phyloP scores from a whole-genome alignment of 2,113 vertebrate species.

The Calidris pygmaea region DNA sequence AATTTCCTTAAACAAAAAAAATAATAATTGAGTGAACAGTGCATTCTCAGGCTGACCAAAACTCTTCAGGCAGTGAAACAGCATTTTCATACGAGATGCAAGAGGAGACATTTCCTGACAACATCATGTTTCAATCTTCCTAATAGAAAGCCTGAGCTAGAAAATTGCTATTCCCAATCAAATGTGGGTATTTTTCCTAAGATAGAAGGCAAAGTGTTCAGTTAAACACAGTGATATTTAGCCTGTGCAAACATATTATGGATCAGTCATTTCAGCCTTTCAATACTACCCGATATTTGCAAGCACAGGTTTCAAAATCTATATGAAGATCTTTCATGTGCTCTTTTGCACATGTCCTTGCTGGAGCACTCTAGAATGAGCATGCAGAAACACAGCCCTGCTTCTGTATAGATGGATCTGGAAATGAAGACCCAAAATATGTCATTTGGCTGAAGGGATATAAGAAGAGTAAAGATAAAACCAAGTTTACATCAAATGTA shows the following conservation, averaged over 20 bases:
- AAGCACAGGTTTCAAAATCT: not conserved
- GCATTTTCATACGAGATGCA: not conserved
- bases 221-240: not conserved
- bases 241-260: not conserved
- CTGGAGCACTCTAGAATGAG: not conserved
- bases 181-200: not conserved
- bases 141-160: not conserved
- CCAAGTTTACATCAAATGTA: not conserved
- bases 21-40: not conserved
- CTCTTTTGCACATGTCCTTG: not conserved
- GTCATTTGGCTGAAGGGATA: not conserved
- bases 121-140: not conserved
- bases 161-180: not conserved
- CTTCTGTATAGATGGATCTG: not conserved
- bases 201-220: not conserved
- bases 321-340: not conserved
- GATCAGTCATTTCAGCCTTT: not conserved
- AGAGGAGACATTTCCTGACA: not conserved
- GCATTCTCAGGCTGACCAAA: not conserved
- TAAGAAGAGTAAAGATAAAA: not conserved
- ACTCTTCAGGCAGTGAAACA: not conserved
- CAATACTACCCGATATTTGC: not conserved
- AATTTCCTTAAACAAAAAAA: not conserved
- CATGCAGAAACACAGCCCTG: not conserved
- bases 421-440: not conserved